Conservation (phyloP, 2,113 vertebrate genomes). For the Sinocyclocheilus anophthalmus region DNA sequence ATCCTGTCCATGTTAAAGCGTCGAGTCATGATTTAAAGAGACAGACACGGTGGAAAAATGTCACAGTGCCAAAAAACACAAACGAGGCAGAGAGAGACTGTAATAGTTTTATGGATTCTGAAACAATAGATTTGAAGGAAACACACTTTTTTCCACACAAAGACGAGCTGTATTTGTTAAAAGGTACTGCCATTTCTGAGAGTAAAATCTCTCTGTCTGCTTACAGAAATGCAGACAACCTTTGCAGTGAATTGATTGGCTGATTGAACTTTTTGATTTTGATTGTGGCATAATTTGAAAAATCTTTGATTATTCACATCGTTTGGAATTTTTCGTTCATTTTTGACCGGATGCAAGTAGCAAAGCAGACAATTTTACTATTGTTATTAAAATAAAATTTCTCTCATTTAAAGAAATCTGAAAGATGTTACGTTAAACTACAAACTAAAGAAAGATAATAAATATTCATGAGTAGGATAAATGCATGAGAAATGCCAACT, state of each 20-base stretch:
- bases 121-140: neutral
- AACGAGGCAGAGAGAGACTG: neutral
- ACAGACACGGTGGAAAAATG: neutral
- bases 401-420: neutral
- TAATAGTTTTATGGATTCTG: slow-evolving; percentile 39
- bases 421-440: neutral
- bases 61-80: slow-evolving; percentile 4
- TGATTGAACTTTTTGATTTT: neutral
- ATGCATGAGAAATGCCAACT: neutral
- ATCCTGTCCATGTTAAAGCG: slow-evolving; percentile 56
- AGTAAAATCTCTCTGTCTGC: neutral
- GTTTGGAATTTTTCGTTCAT: neutral
- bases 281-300: neutral
- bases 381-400: neutral
- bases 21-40: slow-evolving; percentile 49
- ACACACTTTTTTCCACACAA: neutral
- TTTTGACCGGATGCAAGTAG: neutral
- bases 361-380: neutral
- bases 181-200: neutral
- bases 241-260: neutral
- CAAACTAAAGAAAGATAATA: neutral
- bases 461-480: neutral
- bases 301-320: neutral
- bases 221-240: neutral
- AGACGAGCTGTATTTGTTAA: neutral